Conservation (phyloP, 2,888 invertebrate species). For the Troides helena region DNA sequence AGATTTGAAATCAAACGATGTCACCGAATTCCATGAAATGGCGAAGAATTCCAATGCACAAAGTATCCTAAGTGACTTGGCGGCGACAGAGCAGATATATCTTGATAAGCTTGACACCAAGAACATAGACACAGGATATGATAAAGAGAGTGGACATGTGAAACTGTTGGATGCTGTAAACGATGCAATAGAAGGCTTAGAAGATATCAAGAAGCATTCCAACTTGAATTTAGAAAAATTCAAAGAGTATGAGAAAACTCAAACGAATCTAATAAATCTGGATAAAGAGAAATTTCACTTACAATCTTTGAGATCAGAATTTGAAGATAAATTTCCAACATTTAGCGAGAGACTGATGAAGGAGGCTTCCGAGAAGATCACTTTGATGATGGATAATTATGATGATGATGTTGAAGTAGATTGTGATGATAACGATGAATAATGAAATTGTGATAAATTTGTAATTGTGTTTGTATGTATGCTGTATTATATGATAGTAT, state of each 20-base stretch:
- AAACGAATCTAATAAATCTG: slow-evolving; percentile 46
- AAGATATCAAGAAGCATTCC: slow-evolving; percentile 63
- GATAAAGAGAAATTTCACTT: slow-evolving; percentile 55
- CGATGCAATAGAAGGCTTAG: slow-evolving; percentile 64
- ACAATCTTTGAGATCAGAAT: slow-evolving; percentile 53
- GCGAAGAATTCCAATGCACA: slow-evolving; percentile 49
- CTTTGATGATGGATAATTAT: slow-evolving; percentile 51
- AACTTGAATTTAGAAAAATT: slow-evolving; percentile 57
- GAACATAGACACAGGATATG: slow-evolving; percentile 66
- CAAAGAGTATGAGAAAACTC: slow-evolving; percentile 51
- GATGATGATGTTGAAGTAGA: slow-evolving; percentile 35
- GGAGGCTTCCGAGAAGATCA: slow-evolving; percentile 59
- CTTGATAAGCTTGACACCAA: slow-evolving; percentile 59
- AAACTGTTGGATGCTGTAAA: slow-evolving; percentile 66
- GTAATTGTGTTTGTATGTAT: no score
- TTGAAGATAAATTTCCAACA: slow-evolving; percentile 60
- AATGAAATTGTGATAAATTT: neutral
- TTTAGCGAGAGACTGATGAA: slow-evolving; percentile 61
- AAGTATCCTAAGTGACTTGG: slow-evolving; percentile 46
- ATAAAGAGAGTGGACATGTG: slow-evolving; percentile 57
- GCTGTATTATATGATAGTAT: no score
- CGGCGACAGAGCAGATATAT: slow-evolving; percentile 46
- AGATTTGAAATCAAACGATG: slow-evolving; percentile 54
- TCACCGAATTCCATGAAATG: slow-evolving; percentile 49
- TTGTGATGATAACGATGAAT: slow-evolving; percentile 10